A percentile compares a stretch with the other conserved stretches of the same genome.
Evolutionary conservation across 92 coral and sea anemone genomes (phyloP).

Genomic region (Actinostola sp.): DNA sequence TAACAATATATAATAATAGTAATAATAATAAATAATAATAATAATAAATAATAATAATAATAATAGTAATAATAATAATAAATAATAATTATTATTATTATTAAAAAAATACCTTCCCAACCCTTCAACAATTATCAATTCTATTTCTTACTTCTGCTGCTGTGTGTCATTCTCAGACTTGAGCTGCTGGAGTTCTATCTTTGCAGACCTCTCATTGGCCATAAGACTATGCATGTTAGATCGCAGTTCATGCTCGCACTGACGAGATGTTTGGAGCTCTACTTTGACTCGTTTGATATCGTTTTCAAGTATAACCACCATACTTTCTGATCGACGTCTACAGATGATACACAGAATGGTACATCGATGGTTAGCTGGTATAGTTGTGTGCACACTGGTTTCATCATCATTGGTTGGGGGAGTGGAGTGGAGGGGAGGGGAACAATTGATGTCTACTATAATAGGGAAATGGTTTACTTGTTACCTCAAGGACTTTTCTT

Average conservation of each 20-base stretch:
- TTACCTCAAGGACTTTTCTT: constrained; percentile 85
- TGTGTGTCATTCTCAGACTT: constrained; percentile 85
- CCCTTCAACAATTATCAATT: not conserved
- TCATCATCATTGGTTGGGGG: no score
- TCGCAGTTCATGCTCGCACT: constrained; percentile 89
- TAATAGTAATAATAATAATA: not conserved
- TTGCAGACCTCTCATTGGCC: constrained; percentile 91
- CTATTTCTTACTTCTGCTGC: constrained; percentile 82
- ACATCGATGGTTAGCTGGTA: no score
- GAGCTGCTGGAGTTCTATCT: constrained; percentile 93
- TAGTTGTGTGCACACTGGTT: no score
- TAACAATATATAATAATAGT: no score
- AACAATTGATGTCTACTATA: not conserved
- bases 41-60: not conserved
- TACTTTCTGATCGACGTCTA: constrained; percentile 92
- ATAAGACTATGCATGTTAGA: constrained; percentile 83
- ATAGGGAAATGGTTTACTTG: not conserved
- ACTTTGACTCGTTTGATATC: constrained; percentile 82
- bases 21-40: no score
- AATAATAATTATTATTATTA: no score
- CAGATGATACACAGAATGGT: not conserved
- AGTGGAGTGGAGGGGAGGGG: not conserved
- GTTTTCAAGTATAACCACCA: constrained; percentile 70
- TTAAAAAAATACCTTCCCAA: no score
- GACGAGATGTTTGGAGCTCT: constrained; percentile 92